Evolutionary conservation across 2,113 vertebrate species (phyloP).

Genomic region (Pycnonotus jocosus): DNA sequence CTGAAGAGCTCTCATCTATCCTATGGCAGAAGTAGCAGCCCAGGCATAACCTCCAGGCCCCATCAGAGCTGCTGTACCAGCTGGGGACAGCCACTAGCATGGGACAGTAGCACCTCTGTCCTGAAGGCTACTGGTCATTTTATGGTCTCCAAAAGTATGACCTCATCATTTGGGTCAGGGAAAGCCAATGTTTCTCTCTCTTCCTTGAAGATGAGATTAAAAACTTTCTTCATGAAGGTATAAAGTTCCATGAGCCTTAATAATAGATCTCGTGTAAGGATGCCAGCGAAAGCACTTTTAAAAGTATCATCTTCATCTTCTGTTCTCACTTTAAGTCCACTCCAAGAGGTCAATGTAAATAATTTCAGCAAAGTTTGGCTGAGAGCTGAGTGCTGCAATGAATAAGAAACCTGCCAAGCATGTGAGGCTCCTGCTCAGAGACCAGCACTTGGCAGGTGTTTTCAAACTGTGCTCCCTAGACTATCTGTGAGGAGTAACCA

Average conservation of each 20-base stretch:
- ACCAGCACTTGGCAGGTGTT: neutral
- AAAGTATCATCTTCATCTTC: neutral
- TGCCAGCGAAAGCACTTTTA: neutral
- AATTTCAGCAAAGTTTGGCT: neutral
- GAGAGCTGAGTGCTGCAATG: neutral
- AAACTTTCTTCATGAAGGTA: neutral
- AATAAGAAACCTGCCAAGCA: neutral
- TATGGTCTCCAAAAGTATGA: neutral
- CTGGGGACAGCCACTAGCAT: neutral
- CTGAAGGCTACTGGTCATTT: neutral
- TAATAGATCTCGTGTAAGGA: neutral
- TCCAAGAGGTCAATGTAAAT: neutral
- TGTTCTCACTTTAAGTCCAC: neutral
- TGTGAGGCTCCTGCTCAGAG: neutral
- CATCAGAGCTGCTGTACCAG: rapidly evolving
- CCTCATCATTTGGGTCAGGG: neutral
- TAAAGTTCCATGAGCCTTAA: neutral
- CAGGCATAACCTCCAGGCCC: neutral
- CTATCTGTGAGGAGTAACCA: neutral
- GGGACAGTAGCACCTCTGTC: neutral
- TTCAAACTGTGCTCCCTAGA: neutral
- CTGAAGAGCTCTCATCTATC: neutral
- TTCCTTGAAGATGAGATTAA: neutral
- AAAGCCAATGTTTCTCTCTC: neutral
- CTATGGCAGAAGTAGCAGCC: neutral